Base-by-base conservation (phyloP, 1,140 invertebrate species). In the Agrypnia vestita region DNA sequence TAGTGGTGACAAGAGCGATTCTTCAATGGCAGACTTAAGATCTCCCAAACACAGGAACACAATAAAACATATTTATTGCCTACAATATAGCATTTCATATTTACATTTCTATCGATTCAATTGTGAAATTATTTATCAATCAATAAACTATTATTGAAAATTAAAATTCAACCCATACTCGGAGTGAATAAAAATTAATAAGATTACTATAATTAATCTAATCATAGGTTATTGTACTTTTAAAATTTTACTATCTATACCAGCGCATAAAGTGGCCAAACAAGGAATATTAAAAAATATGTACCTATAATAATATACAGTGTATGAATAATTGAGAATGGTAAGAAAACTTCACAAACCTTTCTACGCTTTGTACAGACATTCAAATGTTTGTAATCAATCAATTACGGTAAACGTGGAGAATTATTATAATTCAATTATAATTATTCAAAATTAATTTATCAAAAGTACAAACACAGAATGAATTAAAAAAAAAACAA, bases 151-250 rank as follows among this genome's bases (percentile, higher is more conserved):
- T 3, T 35, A 35, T 35, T 35, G 25, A 35, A 35, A 35, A 35
- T 35, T 35, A 35, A 35, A 35, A 35, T 3, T 35, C 6, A 35
- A 35, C 25, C 25, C 6, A 35, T 35, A 35, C 25, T 35, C 25
- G 25, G 25, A 35, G 25, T 35, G 25, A 35, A 35, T 67, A 44
- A 44, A 62, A 67, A 67, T 56, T 56, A 15, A 56, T 17, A 67
- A 67, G 25, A 15, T 43, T 44, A 67, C 43, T 67, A 62, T 62
- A 44, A 44, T 67, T 67, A 67, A 67, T 67, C 62, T 67, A 67
- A 67, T 44, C 21, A 67, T 67, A 43, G 17, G 17, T 62, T 67
- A 47, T 71, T 71, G 67, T 71, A 71, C 67, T 71, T 71, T 49
- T 25, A 71, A 67, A 71, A 51, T 49, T 71, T 49, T 49, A 71